Base-by-base conservation (phyloP, 2,888 invertebrate genomes). In the Heliconius charithonia region DNA sequence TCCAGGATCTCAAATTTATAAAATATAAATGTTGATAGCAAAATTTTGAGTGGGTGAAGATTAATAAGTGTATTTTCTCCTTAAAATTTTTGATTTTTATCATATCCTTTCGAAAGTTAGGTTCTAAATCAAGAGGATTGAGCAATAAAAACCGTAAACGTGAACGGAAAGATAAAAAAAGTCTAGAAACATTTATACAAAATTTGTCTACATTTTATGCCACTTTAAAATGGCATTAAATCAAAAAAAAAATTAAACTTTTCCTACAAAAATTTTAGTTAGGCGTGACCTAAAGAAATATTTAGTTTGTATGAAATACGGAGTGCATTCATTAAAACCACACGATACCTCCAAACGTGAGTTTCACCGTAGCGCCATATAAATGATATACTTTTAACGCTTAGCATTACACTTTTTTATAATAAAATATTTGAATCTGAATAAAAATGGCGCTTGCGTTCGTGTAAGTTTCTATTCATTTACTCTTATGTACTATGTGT, bases 251-350 rank as follows among this genome's bases (percentile, higher is more conserved):
- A 45, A 69, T 65, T 45, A 63, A 45, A 16, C 7, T 74, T 65
- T 74, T 37, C 59, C 74, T 59, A 27, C 74, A 65, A 3, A 63
- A 41, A 74, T 73, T 65, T 80, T 76, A 74, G 63, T 27, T 75
- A 75, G 29, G 62, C 79, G 65, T 76, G 80, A 79, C 82, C 81
- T 82, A 79, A 71, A 79, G 82, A 81, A 81, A 81, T 78, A 63
- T 80, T 71, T 78, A 80, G 72, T 73, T 80, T 81, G 76, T 75
- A 75, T 80, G 76, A 78, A 76, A 69, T 77, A 77, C 75, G 7
- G 71, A 74, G 76, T 79, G 81, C 78, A 81, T 79, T 81, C 81
- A 81, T 80, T 77, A 79, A 69, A 72, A 29, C 78, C 80, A 69
- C 73, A 79, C 83, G 80, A 79, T 65, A 69, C 78, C 80, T 71